Base-by-base conservation (phyloP, 2,797 vertebrate genomes). In the Bovichtus diacanthus region DNA sequence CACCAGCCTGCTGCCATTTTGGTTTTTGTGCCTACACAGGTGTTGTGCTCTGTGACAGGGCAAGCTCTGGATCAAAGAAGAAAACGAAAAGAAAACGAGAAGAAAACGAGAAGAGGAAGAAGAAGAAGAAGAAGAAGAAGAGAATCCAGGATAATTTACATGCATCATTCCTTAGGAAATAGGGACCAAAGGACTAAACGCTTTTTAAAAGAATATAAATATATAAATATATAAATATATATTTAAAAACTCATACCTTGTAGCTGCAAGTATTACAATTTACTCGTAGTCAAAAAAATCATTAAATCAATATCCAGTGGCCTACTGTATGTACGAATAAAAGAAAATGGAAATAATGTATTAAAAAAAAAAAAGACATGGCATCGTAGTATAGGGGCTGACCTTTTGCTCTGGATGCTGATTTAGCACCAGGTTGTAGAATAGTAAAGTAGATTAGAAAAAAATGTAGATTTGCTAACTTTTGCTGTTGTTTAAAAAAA, bases 111-210 rank as follows among this genome's bases (percentile, higher is more conserved):
- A 72, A 27, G 59, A 56, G 76, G 64, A 61, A 56, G 71, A 78
- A 76, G 54, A 82, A 62, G 82, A 87, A 72, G 83, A 85, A 69
- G 74, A 87, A 87, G 76, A 88, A 79, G 89, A 90, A 90, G 94
- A 95, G 95, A 96, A 96, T 96, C 95, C 95, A 94, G 96, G 96
- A 97, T 95, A 95, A 96, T 95, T 94, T 96, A 97, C 97, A 96
- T 96, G 96, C 97, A 98, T 98, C 97, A 98, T 98, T 98, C 97
- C 97, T 98, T 99, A 98, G 97, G 95, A 96, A 97, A 97, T 98
- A 98, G 97, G 97, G 97, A 99, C 97, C 97, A 99, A 99, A 98
- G 97, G 97, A 99, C 97, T 97, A 97, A 94, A 96, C 93, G 96
- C 96, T 96, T 98, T 99, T 97, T 98, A 96, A 94, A 97, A 96